phyloP scores from a whole-genome alignment of 2,888 invertebrate genomes.

The Cylloceria caligata region DNA sequence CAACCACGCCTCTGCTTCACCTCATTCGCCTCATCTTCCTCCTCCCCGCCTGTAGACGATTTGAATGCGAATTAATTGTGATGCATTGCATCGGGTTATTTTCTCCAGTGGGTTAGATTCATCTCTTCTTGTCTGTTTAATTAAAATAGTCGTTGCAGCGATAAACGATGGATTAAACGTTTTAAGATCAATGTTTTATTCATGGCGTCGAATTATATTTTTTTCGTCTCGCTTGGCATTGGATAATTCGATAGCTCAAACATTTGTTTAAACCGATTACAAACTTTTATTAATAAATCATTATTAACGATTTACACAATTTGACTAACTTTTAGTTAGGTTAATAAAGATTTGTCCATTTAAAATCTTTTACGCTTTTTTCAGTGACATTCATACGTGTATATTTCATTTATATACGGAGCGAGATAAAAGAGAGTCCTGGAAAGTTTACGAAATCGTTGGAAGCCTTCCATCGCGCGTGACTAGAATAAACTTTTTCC shows the following conservation, averaged over 20 bases:
- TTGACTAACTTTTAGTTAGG: too few species aligned
- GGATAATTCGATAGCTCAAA: background rate
- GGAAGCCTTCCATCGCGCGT: slow-evolving; percentile 24
- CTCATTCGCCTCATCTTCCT: slow-evolving; percentile 34
- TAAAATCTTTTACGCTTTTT: background rate
- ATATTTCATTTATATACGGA: background rate
- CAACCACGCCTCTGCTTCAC: slow-evolving; percentile 58
- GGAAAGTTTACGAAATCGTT: slow-evolving; percentile 16
- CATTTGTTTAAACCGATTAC: too few species aligned
- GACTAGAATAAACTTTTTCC: slow-evolving; percentile 22
- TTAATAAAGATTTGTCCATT: background rate
- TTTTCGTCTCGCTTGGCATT: background rate
- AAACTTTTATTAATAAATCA: too few species aligned
- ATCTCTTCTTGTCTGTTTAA: slow-evolving; percentile 40
- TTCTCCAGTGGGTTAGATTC: slow-evolving; percentile 69
- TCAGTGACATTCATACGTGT: background rate
- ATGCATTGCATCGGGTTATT: slow-evolving; percentile 75
- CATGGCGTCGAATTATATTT: background rate
- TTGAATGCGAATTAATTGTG: slow-evolving; percentile 81
- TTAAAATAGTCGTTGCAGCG: background rate
- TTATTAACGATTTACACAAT: too few species aligned
- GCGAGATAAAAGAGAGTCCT: background rate
- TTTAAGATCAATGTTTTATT: background rate
- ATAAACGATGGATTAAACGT: background rate
- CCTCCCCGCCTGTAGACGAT: slow-evolving; percentile 68